Percentiles rank a stretch among this genome's conserved stretches.
These are phyloP conservation scores for Tricholauxania praeusta DNA, from an alignment of 2,888 invertebrate species.

Conservation along the genomic window DNA sequence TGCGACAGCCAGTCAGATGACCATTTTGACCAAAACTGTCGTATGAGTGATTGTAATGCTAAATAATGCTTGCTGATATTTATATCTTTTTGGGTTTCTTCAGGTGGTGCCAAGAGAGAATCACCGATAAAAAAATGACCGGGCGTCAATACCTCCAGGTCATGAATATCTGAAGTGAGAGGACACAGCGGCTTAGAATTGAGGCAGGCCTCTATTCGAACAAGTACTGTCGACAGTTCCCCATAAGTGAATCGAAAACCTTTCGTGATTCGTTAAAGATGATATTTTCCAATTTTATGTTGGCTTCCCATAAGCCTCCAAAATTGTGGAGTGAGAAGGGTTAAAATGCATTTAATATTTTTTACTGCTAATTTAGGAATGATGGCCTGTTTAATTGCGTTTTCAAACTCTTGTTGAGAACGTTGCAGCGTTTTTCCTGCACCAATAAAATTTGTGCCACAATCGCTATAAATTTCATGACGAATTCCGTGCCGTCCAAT, in stretches of 20 bases:
- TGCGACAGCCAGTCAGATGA: slow-evolving; percentile 43
- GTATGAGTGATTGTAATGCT: background rate
- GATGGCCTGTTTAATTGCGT: background rate
- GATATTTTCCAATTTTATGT: slow-evolving; percentile 26
- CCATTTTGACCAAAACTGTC: slow-evolving; percentile 41
- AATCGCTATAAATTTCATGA: slow-evolving; percentile 32
- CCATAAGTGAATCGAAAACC: slow-evolving; percentile 32
- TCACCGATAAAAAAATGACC: slow-evolving; percentile 42
- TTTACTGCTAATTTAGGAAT: background rate
- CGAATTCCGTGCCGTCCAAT: slow-evolving; percentile 21
- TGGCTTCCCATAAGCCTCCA: slow-evolving; percentile 31
- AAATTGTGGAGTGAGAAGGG: slow-evolving; percentile 33
- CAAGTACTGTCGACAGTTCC: slow-evolving; percentile 33
- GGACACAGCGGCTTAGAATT: slow-evolving; percentile 39
- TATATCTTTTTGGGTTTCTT: no score
- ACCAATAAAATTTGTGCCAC: background rate
- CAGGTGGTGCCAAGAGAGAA: slow-evolving; percentile 36
- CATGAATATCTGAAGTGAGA: slow-evolving; percentile 35
- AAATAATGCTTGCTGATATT: no score
- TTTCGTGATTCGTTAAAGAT: slow-evolving; percentile 25
- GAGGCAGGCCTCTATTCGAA: slow-evolving; percentile 36
- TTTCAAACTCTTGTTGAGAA: background rate
- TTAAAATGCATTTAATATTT: slow-evolving; percentile 37
- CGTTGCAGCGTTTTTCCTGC: background rate
- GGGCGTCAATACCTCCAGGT: slow-evolving; percentile 36